These are phyloP conservation scores for Danio choprae DNA, from an alignment of 2,797 vertebrate genomes.

Conservation along the genomic window DNA sequence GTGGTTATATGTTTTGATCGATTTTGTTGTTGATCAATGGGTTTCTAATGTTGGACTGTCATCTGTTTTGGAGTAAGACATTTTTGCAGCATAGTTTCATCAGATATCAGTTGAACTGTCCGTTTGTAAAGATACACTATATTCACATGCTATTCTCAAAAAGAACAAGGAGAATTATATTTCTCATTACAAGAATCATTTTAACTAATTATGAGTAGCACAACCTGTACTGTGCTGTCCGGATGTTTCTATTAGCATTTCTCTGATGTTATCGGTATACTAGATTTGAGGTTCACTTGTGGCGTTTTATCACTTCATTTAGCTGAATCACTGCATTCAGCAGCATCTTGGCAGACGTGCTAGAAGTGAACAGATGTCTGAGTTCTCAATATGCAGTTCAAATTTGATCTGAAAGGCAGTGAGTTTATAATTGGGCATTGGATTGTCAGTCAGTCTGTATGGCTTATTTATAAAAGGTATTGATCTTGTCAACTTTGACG, in stretches of 20 bases:
- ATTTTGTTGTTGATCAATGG: too few species aligned
- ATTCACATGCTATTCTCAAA: neutral
- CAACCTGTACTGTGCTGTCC: neutral
- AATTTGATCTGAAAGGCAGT: neutral
- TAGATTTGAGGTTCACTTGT: neutral
- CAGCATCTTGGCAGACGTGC: neutral
- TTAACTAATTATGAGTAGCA: neutral
- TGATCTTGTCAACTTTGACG: conserved; percentile 2
- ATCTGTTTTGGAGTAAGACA: neutral
- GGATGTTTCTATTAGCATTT: neutral
- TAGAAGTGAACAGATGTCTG: conserved; percentile 23
- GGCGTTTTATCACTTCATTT: neutral
- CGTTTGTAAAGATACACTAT: neutral
- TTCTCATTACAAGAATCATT: neutral
- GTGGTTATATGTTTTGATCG: too few species aligned
- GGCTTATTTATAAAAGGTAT: conserved; percentile 1
- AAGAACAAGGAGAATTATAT: neutral
- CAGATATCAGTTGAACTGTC: neutral
- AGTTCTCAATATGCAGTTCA: neutral
- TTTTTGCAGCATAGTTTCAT: neutral
- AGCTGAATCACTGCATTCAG: conserved; percentile 5
- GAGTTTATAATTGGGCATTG: neutral
- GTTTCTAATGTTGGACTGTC: too few species aligned
- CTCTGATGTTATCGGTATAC: neutral
- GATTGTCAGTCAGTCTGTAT: neutral